Conservation (phyloP, 1,140 invertebrate genomes). For the Magallana ariakensis region DNA sequence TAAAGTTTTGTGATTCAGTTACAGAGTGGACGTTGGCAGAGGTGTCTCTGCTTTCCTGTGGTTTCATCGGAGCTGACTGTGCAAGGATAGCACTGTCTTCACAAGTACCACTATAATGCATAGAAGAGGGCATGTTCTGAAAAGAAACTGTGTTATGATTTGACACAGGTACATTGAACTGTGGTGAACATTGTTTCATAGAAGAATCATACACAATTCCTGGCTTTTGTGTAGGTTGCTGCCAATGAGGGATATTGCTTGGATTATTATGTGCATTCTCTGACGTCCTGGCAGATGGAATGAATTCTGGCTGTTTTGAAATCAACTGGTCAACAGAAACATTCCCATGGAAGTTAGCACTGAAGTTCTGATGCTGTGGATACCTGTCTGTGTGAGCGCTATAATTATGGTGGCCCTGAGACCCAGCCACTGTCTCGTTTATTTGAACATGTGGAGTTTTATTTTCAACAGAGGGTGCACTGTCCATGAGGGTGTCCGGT, state of each 20-base stretch:
- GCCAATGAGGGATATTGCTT: not conserved
- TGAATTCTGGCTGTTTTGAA: conserved; percentile 34
- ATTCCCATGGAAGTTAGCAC: conserved; percentile 30
- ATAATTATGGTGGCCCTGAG: not conserved
- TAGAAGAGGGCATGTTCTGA: not conserved
- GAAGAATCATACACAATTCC: not conserved
- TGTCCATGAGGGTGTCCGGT: not conserved
- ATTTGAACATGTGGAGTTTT: not conserved
- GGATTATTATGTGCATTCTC: not conserved
- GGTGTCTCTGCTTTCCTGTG: not conserved
- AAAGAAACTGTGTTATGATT: not conserved
- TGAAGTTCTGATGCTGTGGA: conserved; percentile 28
- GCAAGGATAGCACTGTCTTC: not conserved
- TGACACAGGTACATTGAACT: conserved; percentile 18
- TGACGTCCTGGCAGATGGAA: not conserved
- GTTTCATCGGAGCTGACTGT: not conserved
- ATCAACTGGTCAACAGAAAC: not conserved
- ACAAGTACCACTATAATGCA: conserved; percentile 1
- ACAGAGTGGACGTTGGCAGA: not conserved
- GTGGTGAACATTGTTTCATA: not conserved
- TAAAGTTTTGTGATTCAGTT: conserved; percentile 7
- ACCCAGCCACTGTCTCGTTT: not conserved
- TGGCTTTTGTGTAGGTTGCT: not conserved
- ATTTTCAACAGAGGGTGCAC: not conserved
- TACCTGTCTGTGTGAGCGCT: not conserved